phyloP scores from a whole-genome alignment of 2,888 invertebrate genomes.

The Harpalus rubripes region DNA sequence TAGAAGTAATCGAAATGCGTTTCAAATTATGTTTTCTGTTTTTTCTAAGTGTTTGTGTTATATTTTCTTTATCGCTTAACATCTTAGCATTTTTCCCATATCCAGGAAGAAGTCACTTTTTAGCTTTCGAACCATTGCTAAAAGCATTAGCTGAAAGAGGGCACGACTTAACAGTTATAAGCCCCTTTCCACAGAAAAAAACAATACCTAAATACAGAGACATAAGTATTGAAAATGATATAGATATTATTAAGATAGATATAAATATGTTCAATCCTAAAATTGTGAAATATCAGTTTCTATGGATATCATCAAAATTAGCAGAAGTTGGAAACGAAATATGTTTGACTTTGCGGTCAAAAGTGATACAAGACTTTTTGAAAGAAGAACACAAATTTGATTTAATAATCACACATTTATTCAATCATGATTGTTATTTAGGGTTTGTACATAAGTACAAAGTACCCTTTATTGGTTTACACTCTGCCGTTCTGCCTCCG shows the following conservation, averaged over 20 bases:
- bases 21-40: not conserved
- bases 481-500: slow-evolving; percentile 77
- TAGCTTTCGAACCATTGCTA: slow-evolving; percentile 81
- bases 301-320: slow-evolving; percentile 12
- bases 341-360: slow-evolving; percentile 74
- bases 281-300: not conserved
- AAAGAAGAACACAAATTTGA: slow-evolving; percentile 67
- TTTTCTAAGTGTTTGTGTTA: not conserved
- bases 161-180: slow-evolving; percentile 84
- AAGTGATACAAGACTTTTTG: slow-evolving; percentile 48
- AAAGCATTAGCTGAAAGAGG: slow-evolving; percentile 81
- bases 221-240: slow-evolving; percentile 34
- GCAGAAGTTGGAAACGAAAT: slow-evolving; percentile 1
- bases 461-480: slow-evolving; percentile 77
- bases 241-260: not conserved
- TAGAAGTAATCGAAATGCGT: not conserved
- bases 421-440: slow-evolving; percentile 45
- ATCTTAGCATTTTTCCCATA: slow-evolving; percentile 84
- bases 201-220: slow-evolving; percentile 14
- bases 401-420: slow-evolving; percentile 67
- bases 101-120: slow-evolving; percentile 85
- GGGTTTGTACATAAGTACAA: slow-evolving; percentile 72
- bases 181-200: slow-evolving; percentile 79
- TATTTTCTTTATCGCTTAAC: slow-evolving; percentile 74
- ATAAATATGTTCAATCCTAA: not conserved